Base-by-base conservation (phyloP, 2,888 invertebrate species). In the Camponotus fellah region DNA sequence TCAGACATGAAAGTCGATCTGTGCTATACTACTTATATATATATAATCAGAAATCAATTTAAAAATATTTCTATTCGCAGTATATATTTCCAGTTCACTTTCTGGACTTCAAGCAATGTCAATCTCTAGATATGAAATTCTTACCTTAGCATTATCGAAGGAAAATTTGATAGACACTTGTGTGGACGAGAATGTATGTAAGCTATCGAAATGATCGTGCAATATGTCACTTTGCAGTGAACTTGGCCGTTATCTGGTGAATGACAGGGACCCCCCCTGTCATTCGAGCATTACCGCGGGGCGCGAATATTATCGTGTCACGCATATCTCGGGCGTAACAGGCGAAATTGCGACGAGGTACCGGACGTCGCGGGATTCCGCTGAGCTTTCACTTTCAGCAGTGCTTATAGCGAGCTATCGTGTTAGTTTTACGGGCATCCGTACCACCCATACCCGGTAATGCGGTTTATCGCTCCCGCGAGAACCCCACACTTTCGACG, bases 361-460 rank as follows among this genome's bases (percentile, higher is more conserved):
- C 49, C 40, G 72, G 68, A 37, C 69, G 74, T 86, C 68, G 65
- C 62, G 75, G 72, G 85, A 84, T 88, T 90, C 86, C 74, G 92
- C 92, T 90, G 91, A 91, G 90, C 87, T 91, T 91, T 91, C 90
- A 88, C 89, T 92, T 90, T 89, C 87, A 40, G 17, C 69, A n/a
- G 43, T 40, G 81, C 62, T 79, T 81, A 74, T 26, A 82, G 64
- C 49, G 58, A 65, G 62, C 66, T 76, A 68, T 85, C 82, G 83
- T 83, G 86, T 82, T 85, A 86, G 85, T 90, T 90, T 90, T 91
- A 88, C 83, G 87, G 84, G 81, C 82, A 77, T 68, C 37, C 82
- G 65, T 53, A 56, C 81, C 81, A 64, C 60, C 86, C 86, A 72
- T 49, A 17, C 17, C 85, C 86, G 75, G 60, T 88, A 88, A 91